Percentiles rank a stretch among this genome's conserved stretches.
These are phyloP conservation scores for Proales similis DNA, from an alignment of 1,140 invertebrate species.

Conservation along the genomic window DNA sequence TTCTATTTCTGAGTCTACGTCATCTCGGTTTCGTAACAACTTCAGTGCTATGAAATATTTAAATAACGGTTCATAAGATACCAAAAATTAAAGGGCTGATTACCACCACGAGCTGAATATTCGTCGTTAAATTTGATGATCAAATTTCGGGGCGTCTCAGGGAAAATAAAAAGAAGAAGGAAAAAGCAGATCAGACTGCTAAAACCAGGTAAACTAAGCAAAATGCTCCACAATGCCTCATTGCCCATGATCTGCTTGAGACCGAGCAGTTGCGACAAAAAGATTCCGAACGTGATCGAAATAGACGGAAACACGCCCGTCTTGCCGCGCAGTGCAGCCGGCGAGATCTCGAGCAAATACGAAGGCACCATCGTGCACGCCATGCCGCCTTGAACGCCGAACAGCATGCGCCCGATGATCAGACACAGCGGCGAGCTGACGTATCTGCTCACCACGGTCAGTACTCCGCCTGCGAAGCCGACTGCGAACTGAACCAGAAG, in stretches of 20 bases:
- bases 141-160: constrained; percentile 85
- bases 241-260: no score
- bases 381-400: constrained; percentile 15
- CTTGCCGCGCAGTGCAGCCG: constrained; percentile 68
- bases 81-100: no score
- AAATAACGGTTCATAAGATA: constrained; percentile 58
- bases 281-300: constrained; percentile 75
- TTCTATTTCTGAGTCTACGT: constrained; percentile 45
- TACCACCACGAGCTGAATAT: no score
- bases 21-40: constrained; percentile 41
- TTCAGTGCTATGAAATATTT: constrained; percentile 41
- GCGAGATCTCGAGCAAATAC: constrained; percentile 78
- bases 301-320: constrained; percentile 77
- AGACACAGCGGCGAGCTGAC: background rate
- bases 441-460: no score
- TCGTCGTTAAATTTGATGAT: no score
- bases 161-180: constrained; percentile 69
- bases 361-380: constrained; percentile 67
- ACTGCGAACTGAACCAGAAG: no score
- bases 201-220: constrained; percentile 64
- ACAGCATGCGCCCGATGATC: background rate
- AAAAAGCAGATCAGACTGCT: constrained; percentile 67
- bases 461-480: no score
- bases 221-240: constrained; percentile 54
- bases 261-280: constrained; percentile 64